Evolutionary conservation across 2,888 invertebrate genomes (phyloP).

Genomic region (Xanthorhoe spadicearia): DNA sequence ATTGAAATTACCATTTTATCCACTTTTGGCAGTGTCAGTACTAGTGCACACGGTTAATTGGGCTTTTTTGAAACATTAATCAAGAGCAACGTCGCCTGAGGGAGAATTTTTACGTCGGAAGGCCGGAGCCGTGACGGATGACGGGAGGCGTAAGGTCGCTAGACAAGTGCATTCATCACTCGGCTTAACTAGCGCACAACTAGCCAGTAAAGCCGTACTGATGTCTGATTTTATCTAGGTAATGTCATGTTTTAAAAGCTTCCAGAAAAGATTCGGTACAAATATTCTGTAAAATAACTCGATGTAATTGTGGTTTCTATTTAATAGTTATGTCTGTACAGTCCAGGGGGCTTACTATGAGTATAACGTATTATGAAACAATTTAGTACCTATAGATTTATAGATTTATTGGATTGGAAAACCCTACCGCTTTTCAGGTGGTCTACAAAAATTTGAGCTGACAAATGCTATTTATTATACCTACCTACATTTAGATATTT

Average conservation of each 20-base stretch:
- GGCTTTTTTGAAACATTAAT: slow-evolving; percentile 82
- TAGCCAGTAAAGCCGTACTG: slow-evolving; percentile 7
- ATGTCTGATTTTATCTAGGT: slow-evolving; percentile 1
- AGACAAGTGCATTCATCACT: slow-evolving; percentile 68
- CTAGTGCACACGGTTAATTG: slow-evolving; percentile 74
- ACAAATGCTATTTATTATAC: too few species aligned
- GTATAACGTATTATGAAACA: too few species aligned
- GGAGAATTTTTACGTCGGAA: slow-evolving; percentile 76
- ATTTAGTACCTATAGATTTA: too few species aligned
- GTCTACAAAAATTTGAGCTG: too few species aligned
- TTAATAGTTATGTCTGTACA: too few species aligned
- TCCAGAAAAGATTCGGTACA: not conserved
- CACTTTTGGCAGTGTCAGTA: slow-evolving; percentile 40
- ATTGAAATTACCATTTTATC: not conserved
- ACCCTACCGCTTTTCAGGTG: too few species aligned
- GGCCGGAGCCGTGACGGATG: slow-evolving; percentile 73
- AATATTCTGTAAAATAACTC: not conserved
- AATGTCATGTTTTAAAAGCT: not conserved
- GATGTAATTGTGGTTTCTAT: not conserved
- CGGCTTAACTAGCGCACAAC: slow-evolving; percentile 43
- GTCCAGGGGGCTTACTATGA: too few species aligned
- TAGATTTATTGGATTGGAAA: too few species aligned
- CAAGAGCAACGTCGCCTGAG: slow-evolving; percentile 70
- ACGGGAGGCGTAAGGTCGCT: slow-evolving; percentile 59
- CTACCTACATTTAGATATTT: too few species aligned